Conservation (phyloP, 2,113 vertebrate genomes). For the Tachysurus fulvidraco region DNA sequence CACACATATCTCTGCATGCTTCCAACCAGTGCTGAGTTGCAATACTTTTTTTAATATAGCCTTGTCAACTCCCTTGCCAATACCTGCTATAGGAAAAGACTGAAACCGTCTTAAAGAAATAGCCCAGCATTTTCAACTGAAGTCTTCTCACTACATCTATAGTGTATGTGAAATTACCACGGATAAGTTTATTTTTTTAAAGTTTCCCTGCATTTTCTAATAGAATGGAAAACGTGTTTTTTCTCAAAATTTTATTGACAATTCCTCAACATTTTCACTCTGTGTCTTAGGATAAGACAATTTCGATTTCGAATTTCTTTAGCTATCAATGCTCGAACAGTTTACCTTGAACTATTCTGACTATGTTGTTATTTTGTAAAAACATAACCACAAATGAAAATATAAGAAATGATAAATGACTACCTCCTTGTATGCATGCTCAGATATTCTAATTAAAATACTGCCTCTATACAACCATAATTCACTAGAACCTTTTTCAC, state of each 20-base stretch:
- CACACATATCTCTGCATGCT: neutral
- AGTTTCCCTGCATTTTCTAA: neutral
- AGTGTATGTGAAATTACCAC: neutral
- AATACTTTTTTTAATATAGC: conserved; percentile 14
- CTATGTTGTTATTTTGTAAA: neutral
- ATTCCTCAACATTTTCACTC: neutral
- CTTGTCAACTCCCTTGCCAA: conserved; percentile 24
- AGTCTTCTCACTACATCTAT: neutral
- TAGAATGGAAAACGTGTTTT: neutral
- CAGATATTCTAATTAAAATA: neutral
- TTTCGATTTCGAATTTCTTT: neutral
- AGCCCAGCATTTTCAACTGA: neutral
- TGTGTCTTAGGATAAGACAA: neutral
- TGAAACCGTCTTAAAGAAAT: neutral
- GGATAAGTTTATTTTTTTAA: neutral
- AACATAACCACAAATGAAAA: neutral
- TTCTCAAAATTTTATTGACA: neutral
- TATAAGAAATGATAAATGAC: neutral
- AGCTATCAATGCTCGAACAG: neutral
- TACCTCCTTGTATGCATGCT: neutral
- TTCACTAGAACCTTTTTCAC: neutral
- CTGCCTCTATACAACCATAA: neutral
- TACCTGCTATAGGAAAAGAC: neutral
- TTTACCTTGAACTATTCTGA: neutral
- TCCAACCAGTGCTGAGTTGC: conserved; percentile 25